Evolutionary conservation across 1,140 invertebrate genomes (phyloP), one percentile per base, ranked within the genome.

Genomic region (Helicoverpa armigera): DNA sequence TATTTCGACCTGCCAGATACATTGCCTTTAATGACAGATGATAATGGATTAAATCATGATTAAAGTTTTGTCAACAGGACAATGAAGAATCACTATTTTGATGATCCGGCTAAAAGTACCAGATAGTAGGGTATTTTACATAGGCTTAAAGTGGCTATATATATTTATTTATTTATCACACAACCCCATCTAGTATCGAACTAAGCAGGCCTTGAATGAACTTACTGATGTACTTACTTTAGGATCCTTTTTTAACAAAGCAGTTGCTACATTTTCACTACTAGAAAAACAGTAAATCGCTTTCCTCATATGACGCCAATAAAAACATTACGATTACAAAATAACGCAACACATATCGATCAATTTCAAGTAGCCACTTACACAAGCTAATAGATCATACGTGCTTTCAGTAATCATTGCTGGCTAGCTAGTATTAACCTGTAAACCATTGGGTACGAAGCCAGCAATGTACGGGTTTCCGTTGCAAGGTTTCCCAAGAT

Each of bases 401-500:
- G 10, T n/a, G 54, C 7, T 9, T 75, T 54, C 54, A 35, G 13
- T 16, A 67, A 67, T 14, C 61, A 77, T 54, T 67, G 61, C 75
- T 18, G 2, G 9, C 11, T 77, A 35, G 3, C 1, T 13, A n/a
- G 9, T 2, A 56, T 5, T 29, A 2, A 12, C 48, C 10, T 14
- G 7, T 63, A 9, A 35, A 77, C 54, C 53, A 29, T 16, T 61
- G 1, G 1, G 50, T 43, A 65, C 5, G 14, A 13, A 65, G 3
- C 60, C 23, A 43, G 81, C 75, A 82, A 82, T 79, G 76, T 75
- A 82, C 48, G 74, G 18, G 50, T 54, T 72, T 76, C 50, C 43
- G 83, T 84, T 84, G 14, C 82, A 82, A 85, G 85, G 80, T 83
- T 87, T 80, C 69, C 61, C 78, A 77, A 75, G 79, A 84, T 87